Conservation (phyloP, 2,113 vertebrate genomes). For the Oncorhynchus mykiss region DNA sequence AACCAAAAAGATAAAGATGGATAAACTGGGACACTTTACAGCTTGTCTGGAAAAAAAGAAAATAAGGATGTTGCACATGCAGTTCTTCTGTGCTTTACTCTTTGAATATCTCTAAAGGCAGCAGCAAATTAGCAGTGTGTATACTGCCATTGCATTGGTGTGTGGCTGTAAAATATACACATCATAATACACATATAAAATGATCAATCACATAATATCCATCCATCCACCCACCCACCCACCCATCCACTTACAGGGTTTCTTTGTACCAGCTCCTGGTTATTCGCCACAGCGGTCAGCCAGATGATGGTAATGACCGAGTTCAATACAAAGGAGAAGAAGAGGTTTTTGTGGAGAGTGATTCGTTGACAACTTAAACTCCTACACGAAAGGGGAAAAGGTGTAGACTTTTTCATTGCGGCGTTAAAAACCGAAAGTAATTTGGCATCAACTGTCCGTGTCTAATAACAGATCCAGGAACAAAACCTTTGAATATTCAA, state of each 20-base stretch:
- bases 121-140: too few relatives aligned
- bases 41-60: conserved; percentile 74
- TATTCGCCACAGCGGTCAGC: conserved; percentile 88
- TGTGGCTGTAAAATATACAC: too few relatives aligned
- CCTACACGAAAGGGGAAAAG: conserved; percentile 68
- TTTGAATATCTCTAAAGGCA: neutral
- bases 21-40: conserved; percentile 94
- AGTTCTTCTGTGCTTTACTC: too few relatives aligned
- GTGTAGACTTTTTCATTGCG: neutral
- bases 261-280: conserved; percentile 85
- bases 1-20: conserved; percentile 91
- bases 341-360: conserved; percentile 97
- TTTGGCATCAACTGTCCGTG: neutral
- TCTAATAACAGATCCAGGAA: neutral
- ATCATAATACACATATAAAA: too few relatives aligned
- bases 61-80: neutral
- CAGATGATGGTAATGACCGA: conserved; percentile 92
- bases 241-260: conserved; percentile 83
- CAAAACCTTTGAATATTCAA: neutral
- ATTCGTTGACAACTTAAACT: conserved; percentile 98
- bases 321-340: conserved; percentile 95
- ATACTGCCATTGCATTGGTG: too few relatives aligned
- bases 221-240: too few relatives aligned
- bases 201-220: too few relatives aligned
- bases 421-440: neutral